Evolutionary conservation across 2,797 vertebrate species (phyloP).

Genomic region (Vultur gryphus): DNA sequence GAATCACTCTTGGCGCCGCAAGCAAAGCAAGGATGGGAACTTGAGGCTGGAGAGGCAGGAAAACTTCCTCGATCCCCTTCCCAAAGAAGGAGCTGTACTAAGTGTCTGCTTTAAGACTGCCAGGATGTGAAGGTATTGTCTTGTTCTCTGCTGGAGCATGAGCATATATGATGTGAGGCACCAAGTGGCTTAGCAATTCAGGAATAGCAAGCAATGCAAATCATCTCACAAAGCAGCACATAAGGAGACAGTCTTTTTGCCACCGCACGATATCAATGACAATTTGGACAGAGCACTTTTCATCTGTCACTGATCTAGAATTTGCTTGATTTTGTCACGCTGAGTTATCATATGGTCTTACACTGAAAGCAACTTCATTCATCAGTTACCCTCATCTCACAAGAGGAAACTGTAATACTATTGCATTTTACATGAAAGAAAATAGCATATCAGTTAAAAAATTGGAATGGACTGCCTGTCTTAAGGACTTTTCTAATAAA

Average conservation of each 20-base stretch:
- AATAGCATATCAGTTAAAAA: background rate
- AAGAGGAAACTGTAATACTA: background rate
- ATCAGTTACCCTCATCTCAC: background rate
- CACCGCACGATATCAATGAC: accelerated
- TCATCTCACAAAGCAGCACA: background rate
- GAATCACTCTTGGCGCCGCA: background rate
- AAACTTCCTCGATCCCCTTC: background rate
- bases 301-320: background rate
- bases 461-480: background rate
- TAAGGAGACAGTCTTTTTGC: background rate
- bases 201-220: background rate
- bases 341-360: background rate
- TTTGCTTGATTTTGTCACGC: background rate
- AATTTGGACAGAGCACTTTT: background rate
- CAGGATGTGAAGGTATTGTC: background rate
- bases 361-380: background rate
- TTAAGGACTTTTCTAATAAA: background rate
- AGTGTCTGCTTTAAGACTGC: background rate
- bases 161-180: background rate
- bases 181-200: background rate
- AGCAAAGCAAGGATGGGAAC: background rate
- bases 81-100: background rate
- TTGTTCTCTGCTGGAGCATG: background rate
- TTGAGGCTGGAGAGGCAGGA: background rate
- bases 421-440: background rate